Conservation (phyloP, 2,888 invertebrate species). For the Coleophora deauratella region DNA sequence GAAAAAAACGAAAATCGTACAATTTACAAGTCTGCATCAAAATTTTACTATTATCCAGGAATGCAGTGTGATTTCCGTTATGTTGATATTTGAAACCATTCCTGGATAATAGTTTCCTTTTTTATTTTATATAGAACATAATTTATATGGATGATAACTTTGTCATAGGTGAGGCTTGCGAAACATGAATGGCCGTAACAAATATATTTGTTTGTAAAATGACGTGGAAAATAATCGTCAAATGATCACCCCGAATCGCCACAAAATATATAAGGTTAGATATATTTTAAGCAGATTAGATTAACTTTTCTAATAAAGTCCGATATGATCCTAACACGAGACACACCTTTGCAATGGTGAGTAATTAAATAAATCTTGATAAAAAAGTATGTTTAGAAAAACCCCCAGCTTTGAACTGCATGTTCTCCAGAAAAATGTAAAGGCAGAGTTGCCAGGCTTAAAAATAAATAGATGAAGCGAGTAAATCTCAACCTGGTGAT, state of each 20-base stretch:
- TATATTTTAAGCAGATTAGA: conserved; percentile 44
- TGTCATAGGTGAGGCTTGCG: not conserved
- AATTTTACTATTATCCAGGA: too few species aligned
- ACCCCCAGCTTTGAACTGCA: conserved; percentile 23
- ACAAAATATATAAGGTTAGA: conserved; percentile 55
- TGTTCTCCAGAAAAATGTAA: conserved; percentile 15
- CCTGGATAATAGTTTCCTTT: too few species aligned
- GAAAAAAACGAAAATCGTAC: too few species aligned
- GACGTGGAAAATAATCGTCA: conserved; percentile 28
- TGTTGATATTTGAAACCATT: too few species aligned
- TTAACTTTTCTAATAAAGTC: conserved; percentile 6
- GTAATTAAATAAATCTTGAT: too few species aligned
- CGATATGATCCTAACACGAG: not conserved
- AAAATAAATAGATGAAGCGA: conserved; percentile 6
- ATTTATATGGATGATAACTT: too few species aligned
- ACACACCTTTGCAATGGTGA: conserved; percentile 1
- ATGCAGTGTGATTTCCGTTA: too few species aligned
- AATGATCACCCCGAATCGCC: conserved; percentile 42
- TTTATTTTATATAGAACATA: too few species aligned
- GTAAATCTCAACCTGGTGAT: conserved; percentile 22
- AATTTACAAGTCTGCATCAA: too few species aligned
- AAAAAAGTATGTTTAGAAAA: too few species aligned
- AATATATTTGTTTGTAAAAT: not conserved
- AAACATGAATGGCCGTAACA: not conserved
- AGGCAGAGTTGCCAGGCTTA: conserved; percentile 23